A percentile compares a stretch with the other conserved stretches of the same genome.
phyloP scores from a whole-genome alignment of 2,888 invertebrate species.

The Nymphalis c-album region DNA sequence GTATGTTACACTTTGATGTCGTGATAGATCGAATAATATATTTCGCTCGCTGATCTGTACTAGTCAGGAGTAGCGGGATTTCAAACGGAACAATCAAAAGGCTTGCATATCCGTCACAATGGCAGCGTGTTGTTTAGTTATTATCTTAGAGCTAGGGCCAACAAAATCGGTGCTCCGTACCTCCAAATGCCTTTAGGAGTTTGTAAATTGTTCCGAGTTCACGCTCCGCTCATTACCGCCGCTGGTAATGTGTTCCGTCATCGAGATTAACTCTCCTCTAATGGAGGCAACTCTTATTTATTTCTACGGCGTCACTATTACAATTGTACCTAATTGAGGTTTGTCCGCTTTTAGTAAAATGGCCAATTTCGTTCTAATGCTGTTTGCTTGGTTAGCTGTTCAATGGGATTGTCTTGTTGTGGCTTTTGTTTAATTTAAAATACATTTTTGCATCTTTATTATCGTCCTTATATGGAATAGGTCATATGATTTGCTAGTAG shows the following conservation, averaged over 20 bases:
- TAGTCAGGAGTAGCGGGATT: slow-evolving; percentile 16
- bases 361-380: slow-evolving; percentile 72
- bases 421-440: slow-evolving; percentile 46
- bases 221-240: slow-evolving; percentile 72
- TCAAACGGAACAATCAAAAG: slow-evolving; percentile 35
- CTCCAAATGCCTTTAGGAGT: slow-evolving; percentile 70
- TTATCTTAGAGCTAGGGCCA: slow-evolving; percentile 45
- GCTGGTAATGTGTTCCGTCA: slow-evolving; percentile 78
- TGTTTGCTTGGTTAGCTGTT: slow-evolving; percentile 56
- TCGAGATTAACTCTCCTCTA: slow-evolving; percentile 77
- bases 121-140: slow-evolving; percentile 47
- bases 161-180: slow-evolving; percentile 42
- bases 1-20: no score
- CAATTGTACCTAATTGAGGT: slow-evolving; percentile 76
- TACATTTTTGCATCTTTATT: background rate
- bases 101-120: slow-evolving; percentile 44
- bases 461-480: no score
- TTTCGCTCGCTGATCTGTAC: slow-evolving; percentile 1
- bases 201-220: slow-evolving; percentile 73
- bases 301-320: slow-evolving; percentile 74
- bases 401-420: slow-evolving; percentile 51
- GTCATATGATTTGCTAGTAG: no score
- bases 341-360: slow-evolving; percentile 78
- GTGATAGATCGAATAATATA: slow-evolving; percentile 4
- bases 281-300: slow-evolving; percentile 68